These are phyloP conservation scores for Sorex maritimensis DNA, from an alignment of 2,797 vertebrate species.

Conservation along the genomic window DNA sequence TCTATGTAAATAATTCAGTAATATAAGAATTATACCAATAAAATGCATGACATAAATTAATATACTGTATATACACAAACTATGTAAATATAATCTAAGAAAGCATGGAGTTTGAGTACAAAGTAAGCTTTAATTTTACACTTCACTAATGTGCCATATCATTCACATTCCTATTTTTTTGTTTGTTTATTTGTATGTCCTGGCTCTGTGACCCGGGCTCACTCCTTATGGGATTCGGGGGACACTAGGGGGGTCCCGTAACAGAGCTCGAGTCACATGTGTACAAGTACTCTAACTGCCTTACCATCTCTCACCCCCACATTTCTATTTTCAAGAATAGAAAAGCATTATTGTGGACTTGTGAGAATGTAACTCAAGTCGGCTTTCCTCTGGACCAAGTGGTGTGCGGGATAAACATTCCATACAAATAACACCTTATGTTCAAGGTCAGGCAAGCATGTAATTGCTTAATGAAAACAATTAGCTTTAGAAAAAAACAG, in stretches of 20 bases:
- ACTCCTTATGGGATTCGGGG: too few relatives aligned
- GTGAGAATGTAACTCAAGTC: neutral
- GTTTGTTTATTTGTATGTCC: too few relatives aligned
- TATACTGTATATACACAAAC: neutral
- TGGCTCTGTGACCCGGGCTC: too few relatives aligned
- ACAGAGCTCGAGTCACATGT: too few relatives aligned
- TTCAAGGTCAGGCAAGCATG: conserved; percentile 80
- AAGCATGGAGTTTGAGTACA: neutral
- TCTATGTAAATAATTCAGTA: neutral
- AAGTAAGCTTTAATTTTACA: conserved; percentile 6
- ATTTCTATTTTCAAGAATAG: neutral
- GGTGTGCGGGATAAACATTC: conserved; percentile 77
- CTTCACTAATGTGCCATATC: neutral
- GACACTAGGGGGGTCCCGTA: too few relatives aligned
- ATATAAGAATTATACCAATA: conserved; percentile 10
- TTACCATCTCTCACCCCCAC: neutral
- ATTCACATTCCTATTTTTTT: too few relatives aligned
- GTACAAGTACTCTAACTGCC: too few relatives aligned
- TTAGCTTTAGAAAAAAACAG: conserved; percentile 79
- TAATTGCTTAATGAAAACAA: conserved; percentile 87
- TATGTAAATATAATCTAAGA: conserved; percentile 5
- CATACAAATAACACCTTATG: conserved; percentile 80
- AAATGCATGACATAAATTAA: neutral
- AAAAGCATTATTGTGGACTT: neutral
- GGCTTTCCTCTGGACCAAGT: conserved; percentile 59